These are phyloP conservation scores for Ommatoiulus sabulosus DNA, from an alignment of 2,888 invertebrate species.

Conservation along the genomic window DNA sequence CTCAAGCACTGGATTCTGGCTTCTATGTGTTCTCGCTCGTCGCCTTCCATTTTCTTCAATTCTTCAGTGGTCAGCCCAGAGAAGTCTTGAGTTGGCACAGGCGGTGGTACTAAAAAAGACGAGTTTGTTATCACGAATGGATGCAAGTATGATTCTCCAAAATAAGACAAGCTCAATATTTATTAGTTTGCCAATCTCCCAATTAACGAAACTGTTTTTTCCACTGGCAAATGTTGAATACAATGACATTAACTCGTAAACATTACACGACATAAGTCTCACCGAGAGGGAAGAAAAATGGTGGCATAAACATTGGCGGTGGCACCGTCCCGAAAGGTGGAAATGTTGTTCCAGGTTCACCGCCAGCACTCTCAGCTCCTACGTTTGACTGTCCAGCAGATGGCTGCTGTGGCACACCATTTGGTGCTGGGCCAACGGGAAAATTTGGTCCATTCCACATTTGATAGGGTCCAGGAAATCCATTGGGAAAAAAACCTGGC, in stretches of 20 bases:
- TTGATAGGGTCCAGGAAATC: conserved; percentile 51
- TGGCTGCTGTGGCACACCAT: background rate
- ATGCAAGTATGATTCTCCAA: background rate
- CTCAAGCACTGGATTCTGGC: conserved; percentile 87
- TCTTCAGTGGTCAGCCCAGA: conserved; percentile 84
- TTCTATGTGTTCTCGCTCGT: conserved; percentile 86
- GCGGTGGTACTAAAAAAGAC: conserved; percentile 65
- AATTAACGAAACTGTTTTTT: no score
- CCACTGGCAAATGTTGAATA: background rate
- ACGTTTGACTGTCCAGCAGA: background rate
- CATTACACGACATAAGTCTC: conserved; percentile 61
- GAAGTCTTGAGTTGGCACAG: conserved; percentile 70
- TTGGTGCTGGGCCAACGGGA: background rate
- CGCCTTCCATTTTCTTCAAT: conserved; percentile 88
- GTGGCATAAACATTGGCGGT: conserved; percentile 72
- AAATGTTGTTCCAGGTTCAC: background rate
- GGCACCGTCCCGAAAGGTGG: conserved; percentile 61
- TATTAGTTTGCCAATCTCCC: no score
- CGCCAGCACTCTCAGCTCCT: background rate
- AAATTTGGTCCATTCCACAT: conserved; percentile 55
- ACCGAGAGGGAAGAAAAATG: conserved; percentile 71
- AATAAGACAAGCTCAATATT: background rate
- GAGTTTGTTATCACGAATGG: background rate
- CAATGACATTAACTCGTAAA: background rate
- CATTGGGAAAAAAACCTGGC: conserved; percentile 52